Evolutionary conservation across 2,113 vertebrate genomes (phyloP).

Genomic region (Ceyx margarethae): DNA sequence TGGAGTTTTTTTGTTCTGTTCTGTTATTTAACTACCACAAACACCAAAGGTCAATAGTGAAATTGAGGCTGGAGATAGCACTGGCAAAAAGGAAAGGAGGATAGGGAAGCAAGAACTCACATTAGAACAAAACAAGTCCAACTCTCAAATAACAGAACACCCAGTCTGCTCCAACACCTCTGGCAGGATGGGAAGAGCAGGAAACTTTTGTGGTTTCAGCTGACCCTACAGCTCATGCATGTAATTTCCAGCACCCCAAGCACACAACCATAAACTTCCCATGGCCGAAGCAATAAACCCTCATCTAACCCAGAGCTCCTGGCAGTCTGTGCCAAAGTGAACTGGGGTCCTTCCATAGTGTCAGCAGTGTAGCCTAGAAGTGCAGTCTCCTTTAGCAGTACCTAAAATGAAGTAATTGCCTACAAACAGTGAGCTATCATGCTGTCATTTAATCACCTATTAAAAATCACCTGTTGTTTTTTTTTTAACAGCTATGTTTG

Average conservation of each 20-base stretch:
- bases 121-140: neutral
- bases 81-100: neutral
- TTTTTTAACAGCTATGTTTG: neutral
- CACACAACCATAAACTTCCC: accelerated
- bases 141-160: neutral
- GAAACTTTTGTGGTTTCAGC: neutral
- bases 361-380: neutral
- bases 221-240: accelerated
- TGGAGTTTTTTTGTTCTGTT: neutral
- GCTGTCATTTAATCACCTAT: neutral
- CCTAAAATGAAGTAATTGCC: neutral
- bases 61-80: neutral
- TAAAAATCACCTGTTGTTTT: neutral
- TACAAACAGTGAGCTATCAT: neutral
- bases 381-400: neutral
- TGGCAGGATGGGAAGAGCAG: neutral
- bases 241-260: neutral
- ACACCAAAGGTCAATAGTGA: neutral
- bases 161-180: neutral
- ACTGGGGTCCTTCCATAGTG: accelerated
- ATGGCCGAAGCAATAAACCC: neutral
- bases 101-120: neutral
- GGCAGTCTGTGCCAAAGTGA: accelerated
- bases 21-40: neutral
- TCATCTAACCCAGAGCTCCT: neutral